Evolutionary conservation across 1,140 invertebrate genomes (phyloP).

Genomic region (Phenacoccus solenopsis): DNA sequence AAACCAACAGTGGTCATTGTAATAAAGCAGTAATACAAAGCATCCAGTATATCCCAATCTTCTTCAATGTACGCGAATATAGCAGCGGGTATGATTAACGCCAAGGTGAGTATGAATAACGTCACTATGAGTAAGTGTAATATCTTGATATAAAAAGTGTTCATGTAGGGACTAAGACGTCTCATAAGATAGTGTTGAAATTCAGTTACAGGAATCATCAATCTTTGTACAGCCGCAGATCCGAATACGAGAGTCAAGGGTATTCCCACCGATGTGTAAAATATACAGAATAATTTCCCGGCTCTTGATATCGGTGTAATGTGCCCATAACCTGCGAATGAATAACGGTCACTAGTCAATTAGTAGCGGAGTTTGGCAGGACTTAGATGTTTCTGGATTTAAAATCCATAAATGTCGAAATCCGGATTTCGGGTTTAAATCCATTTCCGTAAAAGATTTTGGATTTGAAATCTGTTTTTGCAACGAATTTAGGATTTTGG

Average conservation of each 20-base stretch:
- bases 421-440: too few relatives aligned
- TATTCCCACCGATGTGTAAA: constrained; percentile 70
- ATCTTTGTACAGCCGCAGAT: constrained; percentile 63
- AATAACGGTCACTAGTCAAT: not conserved
- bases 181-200: constrained; percentile 47
- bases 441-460: too few relatives aligned
- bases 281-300: constrained; percentile 74
- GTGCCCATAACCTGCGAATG: constrained; percentile 66
- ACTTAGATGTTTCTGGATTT: too few relatives aligned
- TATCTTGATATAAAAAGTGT: constrained; percentile 60
- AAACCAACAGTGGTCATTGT: constrained; percentile 77
- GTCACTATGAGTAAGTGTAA: constrained; percentile 50
- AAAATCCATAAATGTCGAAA: too few relatives aligned
- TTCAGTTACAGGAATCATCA: constrained; percentile 53
- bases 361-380: too few relatives aligned
- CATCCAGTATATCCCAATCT: constrained; percentile 70
- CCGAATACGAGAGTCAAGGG: constrained; percentile 66
- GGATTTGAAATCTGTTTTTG: too few relatives aligned
- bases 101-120: constrained; percentile 47
- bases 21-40: constrained; percentile 80
- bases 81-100: constrained; percentile 54
- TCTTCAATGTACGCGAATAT: constrained; percentile 63
- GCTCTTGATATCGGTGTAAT: constrained; percentile 66
- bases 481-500: too few relatives aligned
- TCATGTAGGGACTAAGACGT: constrained; percentile 48